These are phyloP conservation scores for Corythornis cristatus DNA, from an alignment of 2,113 vertebrate species.

Conservation along the genomic window DNA sequence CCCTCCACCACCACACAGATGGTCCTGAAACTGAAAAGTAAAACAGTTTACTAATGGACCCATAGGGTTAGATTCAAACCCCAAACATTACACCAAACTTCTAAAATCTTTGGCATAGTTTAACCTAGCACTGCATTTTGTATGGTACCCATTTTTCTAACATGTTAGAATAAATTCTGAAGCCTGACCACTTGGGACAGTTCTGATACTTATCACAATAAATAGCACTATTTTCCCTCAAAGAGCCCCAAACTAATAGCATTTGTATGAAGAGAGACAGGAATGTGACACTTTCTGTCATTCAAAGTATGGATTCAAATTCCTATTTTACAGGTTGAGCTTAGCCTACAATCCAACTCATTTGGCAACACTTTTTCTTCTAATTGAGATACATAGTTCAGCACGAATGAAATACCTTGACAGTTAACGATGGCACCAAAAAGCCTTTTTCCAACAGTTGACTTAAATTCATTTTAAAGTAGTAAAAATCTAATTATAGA, in stretches of 20 bases:
- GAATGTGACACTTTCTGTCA: not conserved
- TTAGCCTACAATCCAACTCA: not conserved
- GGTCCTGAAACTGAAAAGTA: slow-evolving; percentile 9
- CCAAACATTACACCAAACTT: slow-evolving; percentile 24
- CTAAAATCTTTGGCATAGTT: not conserved
- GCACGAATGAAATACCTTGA: not conserved
- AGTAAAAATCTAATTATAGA: not conserved
- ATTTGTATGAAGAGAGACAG: not conserved
- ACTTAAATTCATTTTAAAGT: slow-evolving; percentile 35
- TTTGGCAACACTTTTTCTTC: slow-evolving; percentile 13
- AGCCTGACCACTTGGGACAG: not conserved
- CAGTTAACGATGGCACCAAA: not conserved
- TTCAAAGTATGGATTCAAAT: slow-evolving; percentile 2
- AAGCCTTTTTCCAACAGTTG: slow-evolving; percentile 12
- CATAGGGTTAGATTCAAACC: slow-evolving; percentile 25
- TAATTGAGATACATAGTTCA: slow-evolving; percentile 15
- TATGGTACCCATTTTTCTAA: not conserved
- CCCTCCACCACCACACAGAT: slow-evolving; percentile 39
- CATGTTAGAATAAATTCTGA: not conserved
- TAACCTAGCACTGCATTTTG: not conserved
- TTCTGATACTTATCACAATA: not conserved
- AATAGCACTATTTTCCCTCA: not conserved
- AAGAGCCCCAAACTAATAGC: not conserved
- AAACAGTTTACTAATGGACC: slow-evolving; percentile 21
- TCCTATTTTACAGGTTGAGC: not conserved